phyloP scores from a whole-genome alignment of 2,113 vertebrate species.

The Ageneiosus marmoratus region DNA sequence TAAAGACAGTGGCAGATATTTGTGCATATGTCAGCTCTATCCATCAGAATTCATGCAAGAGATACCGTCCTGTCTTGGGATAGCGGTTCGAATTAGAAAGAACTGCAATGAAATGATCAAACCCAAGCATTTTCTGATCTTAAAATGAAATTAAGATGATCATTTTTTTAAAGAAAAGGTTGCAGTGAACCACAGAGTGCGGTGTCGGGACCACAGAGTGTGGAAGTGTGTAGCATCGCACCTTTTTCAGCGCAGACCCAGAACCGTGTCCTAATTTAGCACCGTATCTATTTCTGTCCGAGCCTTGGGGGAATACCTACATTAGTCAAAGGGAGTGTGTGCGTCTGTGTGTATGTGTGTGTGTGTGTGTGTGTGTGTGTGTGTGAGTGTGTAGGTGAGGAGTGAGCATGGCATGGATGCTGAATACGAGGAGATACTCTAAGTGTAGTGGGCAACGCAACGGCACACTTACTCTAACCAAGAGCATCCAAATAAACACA shows the following conservation, averaged over 20 bases:
- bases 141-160: not conserved
- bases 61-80: not conserved
- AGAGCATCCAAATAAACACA: slow-evolving; percentile 6
- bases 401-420: slow-evolving; percentile 6
- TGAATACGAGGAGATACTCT: not conserved
- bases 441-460: slow-evolving; percentile 49
- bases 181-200: not conserved
- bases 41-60: not conserved
- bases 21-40: no score
- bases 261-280: slow-evolving; percentile 71
- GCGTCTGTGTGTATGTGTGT: slow-evolving; percentile 4
- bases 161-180: no score
- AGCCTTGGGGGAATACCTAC: slow-evolving; percentile 69
- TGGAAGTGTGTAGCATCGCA: slow-evolving; percentile 6
- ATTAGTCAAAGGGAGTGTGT: slow-evolving; percentile 58
- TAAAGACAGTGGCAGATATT: not conserved
- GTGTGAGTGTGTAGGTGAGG: slow-evolving; percentile 15
- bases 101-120: not conserved
- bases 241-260: slow-evolving; percentile 44
- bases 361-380: slow-evolving; percentile 12
- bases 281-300: slow-evolving; percentile 72
- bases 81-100: not conserved
- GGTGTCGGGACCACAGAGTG: not conserved
- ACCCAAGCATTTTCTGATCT: not conserved
- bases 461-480: not conserved